These are phyloP conservation scores for Eclectus roratus DNA, from an alignment of 2,113 vertebrate genomes.

Conservation along the genomic window DNA sequence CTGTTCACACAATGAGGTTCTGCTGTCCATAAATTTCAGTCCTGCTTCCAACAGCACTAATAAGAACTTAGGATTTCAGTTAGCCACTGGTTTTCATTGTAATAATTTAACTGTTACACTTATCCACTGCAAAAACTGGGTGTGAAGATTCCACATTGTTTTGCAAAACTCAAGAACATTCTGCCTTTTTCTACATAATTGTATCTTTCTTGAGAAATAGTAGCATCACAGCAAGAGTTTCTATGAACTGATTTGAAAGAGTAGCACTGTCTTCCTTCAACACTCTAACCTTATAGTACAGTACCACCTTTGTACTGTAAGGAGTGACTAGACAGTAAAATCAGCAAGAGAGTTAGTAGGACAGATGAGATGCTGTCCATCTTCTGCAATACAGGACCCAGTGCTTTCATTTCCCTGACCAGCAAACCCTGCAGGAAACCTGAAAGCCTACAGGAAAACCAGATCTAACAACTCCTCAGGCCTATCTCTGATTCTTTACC, in stretches of 20 bases:
- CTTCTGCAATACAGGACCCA: background rate
- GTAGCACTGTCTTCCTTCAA: background rate
- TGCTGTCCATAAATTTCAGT: background rate
- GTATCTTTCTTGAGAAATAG: background rate
- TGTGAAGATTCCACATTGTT: background rate
- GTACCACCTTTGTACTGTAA: background rate
- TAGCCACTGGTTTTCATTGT: background rate
- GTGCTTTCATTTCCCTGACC: background rate
- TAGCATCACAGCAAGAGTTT: background rate
- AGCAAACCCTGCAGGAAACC: background rate
- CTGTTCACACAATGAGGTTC: background rate
- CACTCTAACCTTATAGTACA: background rate
- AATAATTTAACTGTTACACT: background rate
- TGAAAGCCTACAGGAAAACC: background rate
- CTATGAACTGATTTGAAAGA: background rate
- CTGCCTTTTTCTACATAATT: background rate
- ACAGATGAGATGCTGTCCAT: background rate
- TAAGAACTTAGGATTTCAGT: background rate
- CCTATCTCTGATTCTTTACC: background rate
- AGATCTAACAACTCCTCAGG: background rate
- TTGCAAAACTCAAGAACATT: background rate
- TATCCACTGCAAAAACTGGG: background rate
- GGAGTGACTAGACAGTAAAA: background rate
- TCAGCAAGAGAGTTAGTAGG: background rate
- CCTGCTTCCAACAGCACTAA: background rate